Percentiles rank a stretch among this genome's conserved stretches.
Conservation (phyloP, 2,888 invertebrate species). For the Papilio gigon region DNA sequence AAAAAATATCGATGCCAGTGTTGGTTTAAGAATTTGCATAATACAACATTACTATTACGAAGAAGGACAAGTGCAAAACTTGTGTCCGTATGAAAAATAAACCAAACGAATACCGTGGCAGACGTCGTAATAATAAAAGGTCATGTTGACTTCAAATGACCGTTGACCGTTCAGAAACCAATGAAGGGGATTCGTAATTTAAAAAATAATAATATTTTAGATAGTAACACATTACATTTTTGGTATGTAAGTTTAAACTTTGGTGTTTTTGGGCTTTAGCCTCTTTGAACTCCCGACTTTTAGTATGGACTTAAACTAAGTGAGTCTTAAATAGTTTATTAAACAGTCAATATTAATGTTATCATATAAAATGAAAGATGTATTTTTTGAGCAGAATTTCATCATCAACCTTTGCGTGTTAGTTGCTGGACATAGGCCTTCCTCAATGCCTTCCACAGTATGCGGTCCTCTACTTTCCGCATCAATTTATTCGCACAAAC, state of each 20-base stretch:
- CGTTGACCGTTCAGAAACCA: slow-evolving; percentile 16
- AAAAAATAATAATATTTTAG: not conserved
- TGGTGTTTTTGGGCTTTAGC: too few relatives aligned
- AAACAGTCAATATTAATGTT: too few relatives aligned
- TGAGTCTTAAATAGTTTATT: too few relatives aligned
- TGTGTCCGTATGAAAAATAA: slow-evolving; percentile 28
- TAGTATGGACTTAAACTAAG: not conserved
- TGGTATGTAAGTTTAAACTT: too few relatives aligned
- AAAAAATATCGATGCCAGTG: slow-evolving; percentile 26
- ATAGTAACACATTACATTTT: not conserved
- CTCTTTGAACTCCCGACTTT: too few relatives aligned
- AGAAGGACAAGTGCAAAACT: slow-evolving; percentile 32
- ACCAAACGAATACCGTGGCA: slow-evolving; percentile 19
- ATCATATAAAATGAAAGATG: too few relatives aligned
- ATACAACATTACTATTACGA: slow-evolving; percentile 34
- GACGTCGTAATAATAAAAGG: slow-evolving; percentile 34
- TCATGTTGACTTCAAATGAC: slow-evolving; percentile 21
- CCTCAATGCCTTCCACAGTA: too few relatives aligned
- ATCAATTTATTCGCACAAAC: too few relatives aligned
- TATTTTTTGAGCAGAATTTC: too few relatives aligned
- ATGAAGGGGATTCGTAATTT: not conserved
- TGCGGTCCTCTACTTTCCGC: too few relatives aligned
- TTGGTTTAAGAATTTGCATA: slow-evolving; percentile 31
- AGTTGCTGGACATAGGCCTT: too few relatives aligned
- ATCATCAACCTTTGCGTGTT: too few relatives aligned